A percentile compares a stretch with the other conserved stretches of the same genome.
Evolutionary conservation across 2,888 invertebrate species (phyloP).

Genomic region (Adineta ricciae): DNA sequence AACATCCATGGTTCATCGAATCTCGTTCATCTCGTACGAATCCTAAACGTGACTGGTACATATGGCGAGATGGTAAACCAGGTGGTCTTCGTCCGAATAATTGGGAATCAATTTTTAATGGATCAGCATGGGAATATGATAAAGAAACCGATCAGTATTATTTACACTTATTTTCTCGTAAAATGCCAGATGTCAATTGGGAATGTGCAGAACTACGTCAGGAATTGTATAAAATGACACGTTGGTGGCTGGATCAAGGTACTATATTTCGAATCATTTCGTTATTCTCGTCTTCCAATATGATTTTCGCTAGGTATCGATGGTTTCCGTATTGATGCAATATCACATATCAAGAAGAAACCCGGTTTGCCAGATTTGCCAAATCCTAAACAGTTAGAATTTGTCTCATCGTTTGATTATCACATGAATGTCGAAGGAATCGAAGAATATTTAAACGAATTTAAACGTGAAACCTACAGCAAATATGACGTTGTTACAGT

Average conservation of each 20-base stretch:
- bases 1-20: constrained; percentile 62
- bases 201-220: constrained; percentile 6
- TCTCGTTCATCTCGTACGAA: constrained; percentile 37
- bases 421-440: constrained; percentile 15
- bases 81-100: constrained; percentile 11
- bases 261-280: neutral
- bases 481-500: neutral
- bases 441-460: neutral
- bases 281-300: too few species aligned
- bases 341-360: constrained; percentile 9
- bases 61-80: constrained; percentile 59
- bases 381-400: constrained; percentile 7
- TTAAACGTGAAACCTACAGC: neutral
- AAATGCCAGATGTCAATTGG: constrained; percentile 19
- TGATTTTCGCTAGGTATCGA: neutral
- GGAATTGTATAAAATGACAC: neutral
- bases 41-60: constrained; percentile 62
- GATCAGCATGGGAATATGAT: constrained; percentile 19
- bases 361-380: constrained; percentile 10
- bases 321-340: constrained; percentile 13
- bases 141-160: constrained; percentile 13
- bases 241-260: constrained; percentile 11
- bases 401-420: constrained; percentile 18
- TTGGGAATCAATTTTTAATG: constrained; percentile 16
- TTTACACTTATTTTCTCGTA: constrained; percentile 22